phyloP scores from a whole-genome alignment of 2,888 invertebrate species.

The Platycheirus rosarum region DNA sequence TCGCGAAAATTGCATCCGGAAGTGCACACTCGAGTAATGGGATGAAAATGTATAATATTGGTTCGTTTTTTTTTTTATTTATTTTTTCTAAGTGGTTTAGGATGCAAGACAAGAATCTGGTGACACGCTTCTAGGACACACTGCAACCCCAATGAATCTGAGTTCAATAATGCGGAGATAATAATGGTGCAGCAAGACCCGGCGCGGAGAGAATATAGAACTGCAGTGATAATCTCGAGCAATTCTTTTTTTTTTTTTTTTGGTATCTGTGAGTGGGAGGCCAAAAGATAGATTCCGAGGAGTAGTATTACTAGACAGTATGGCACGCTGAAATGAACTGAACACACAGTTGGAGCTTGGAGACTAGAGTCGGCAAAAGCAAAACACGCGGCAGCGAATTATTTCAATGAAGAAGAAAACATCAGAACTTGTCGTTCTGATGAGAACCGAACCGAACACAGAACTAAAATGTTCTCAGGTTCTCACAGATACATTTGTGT shows the following conservation, averaged over 20 bases:
- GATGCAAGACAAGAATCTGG: slow-evolving; percentile 44
- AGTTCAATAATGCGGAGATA: slow-evolving; percentile 69
- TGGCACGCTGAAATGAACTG: slow-evolving; percentile 67
- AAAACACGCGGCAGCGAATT: slow-evolving; percentile 48
- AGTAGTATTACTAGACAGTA: slow-evolving; percentile 61
- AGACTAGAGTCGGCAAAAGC: slow-evolving; percentile 54
- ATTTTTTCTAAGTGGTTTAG: not conserved
- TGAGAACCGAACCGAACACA: slow-evolving; percentile 51
- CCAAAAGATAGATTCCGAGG: slow-evolving; percentile 13
- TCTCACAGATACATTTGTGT: slow-evolving; percentile 50
- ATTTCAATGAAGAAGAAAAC: slow-evolving; percentile 25
- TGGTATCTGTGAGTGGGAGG: slow-evolving; percentile 28
- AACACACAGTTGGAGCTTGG: slow-evolving; percentile 46
- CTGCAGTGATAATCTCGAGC: slow-evolving; percentile 62
- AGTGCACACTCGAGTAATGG: slow-evolving; percentile 33
- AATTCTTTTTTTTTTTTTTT: slow-evolving; percentile 44
- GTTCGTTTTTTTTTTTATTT: not conserved
- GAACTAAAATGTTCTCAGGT: slow-evolving; percentile 38
- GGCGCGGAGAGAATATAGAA: slow-evolving; percentile 50
- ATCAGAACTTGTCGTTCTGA: slow-evolving; percentile 21
- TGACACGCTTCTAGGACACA: slow-evolving; percentile 59
- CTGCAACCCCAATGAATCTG: slow-evolving; percentile 50
- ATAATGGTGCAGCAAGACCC: slow-evolving; percentile 57
- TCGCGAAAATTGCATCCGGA: slow-evolving; percentile 45
- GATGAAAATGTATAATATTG: slow-evolving; percentile 54